These are phyloP conservation scores for Hydrozoanthus gracilis DNA, from an alignment of 92 coral and sea anemone genomes.

Conservation along the genomic window DNA sequence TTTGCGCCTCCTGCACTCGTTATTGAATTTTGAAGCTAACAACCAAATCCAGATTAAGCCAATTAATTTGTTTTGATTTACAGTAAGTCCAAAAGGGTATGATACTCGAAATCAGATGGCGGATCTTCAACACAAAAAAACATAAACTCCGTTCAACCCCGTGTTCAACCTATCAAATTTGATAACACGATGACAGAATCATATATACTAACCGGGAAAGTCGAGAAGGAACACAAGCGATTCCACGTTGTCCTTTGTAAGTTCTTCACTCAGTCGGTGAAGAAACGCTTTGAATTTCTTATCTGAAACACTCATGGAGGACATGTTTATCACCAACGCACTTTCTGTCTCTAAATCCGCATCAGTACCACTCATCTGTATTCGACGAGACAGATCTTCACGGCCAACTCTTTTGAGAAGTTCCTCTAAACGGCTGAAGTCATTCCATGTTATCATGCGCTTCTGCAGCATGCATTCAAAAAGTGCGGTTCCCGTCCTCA, in stretches of 20 bases:
- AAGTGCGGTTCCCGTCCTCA: conserved; percentile 48
- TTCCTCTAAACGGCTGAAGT: conserved; percentile 55
- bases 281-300: conserved; percentile 55
- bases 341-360: conserved; percentile 66
- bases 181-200: background rate
- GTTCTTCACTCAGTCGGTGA: conserved; percentile 77
- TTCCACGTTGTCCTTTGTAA: conserved; percentile 72
- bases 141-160: background rate
- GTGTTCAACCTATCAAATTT: background rate
- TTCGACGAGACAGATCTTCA: conserved; percentile 69
- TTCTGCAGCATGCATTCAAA: conserved; percentile 62
- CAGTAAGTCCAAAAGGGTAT: too few species aligned
- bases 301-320: conserved; percentile 1
- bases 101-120: too few species aligned
- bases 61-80: too few species aligned
- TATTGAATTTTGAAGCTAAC: too few species aligned
- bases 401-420: conserved; percentile 59
- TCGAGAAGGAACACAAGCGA: conserved; percentile 79
- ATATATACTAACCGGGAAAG: conserved; percentile 75
- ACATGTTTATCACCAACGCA: conserved; percentile 16
- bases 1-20: too few species aligned
- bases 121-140: background rate
- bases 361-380: conserved; percentile 61
- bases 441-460: conserved; percentile 56
- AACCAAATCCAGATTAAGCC: too few species aligned